These are phyloP conservation scores for Neelides sp. DNA, from an alignment of 1,140 invertebrate species.

Conservation along the genomic window DNA sequence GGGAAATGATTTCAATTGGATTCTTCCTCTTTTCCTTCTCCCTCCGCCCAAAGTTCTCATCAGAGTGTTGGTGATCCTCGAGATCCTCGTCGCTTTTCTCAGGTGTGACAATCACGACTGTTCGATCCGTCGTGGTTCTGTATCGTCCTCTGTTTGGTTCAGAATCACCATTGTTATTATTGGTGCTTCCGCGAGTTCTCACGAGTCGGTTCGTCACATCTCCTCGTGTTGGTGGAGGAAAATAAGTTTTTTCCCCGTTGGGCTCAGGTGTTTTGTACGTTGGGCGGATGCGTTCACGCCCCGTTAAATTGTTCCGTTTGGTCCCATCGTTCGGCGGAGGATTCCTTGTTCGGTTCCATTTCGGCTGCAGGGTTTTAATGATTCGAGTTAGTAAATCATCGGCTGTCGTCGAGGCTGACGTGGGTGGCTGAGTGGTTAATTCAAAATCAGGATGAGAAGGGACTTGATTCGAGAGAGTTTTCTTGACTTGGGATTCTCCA, in stretches of 20 bases:
- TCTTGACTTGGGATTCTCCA: slow-evolving; percentile 15
- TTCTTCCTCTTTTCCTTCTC: background rate
- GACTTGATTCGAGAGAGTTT: slow-evolving; percentile 21
- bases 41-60: slow-evolving; percentile 2
- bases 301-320: background rate
- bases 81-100: background rate
- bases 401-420: background rate
- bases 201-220: background rate
- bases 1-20: slow-evolving; percentile 18
- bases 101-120: background rate
- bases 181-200: background rate
- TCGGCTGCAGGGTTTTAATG: slow-evolving; percentile 21
- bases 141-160: background rate
- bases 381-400: slow-evolving; percentile 14
- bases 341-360: slow-evolving; percentile 5
- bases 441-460: slow-evolving; percentile 14
- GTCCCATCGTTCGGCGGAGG: background rate
- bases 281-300: background rate
- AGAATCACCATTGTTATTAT: no score
- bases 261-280: background rate
- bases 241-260: background rate
- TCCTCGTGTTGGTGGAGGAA: background rate
- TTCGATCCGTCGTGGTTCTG: background rate
- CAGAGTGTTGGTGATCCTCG: no score
- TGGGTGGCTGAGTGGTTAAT: background rate